Percentiles rank a stretch among this genome's conserved stretches.
phyloP scores from a whole-genome alignment of 2,113 vertebrate genomes.

The Daubentonia madagascariensis region DNA sequence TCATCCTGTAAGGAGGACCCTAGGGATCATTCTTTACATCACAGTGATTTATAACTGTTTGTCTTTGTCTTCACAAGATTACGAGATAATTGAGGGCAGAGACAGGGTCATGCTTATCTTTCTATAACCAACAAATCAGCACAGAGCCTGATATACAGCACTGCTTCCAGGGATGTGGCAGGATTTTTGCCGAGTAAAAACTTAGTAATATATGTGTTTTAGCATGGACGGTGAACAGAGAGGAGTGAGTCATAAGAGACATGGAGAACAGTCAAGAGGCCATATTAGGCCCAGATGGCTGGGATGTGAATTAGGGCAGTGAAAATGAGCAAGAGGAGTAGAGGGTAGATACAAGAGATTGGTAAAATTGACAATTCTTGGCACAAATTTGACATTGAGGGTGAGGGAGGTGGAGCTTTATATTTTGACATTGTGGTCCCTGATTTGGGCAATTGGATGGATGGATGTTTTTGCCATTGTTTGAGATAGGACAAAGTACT shows the following conservation, averaged over 20 bases:
- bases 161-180: background rate
- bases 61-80: background rate
- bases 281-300: background rate
- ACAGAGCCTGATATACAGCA: background rate
- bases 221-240: background rate
- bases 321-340: background rate
- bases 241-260: background rate
- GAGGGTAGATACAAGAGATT: background rate
- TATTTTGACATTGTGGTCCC: background rate
- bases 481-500: background rate
- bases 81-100: background rate
- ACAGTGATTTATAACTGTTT: background rate
- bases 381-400: background rate
- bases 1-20: background rate
- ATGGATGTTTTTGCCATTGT: background rate
- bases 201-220: background rate
- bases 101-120: background rate
- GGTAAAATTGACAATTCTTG: background rate
- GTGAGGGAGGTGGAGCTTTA: background rate
- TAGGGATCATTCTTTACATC: background rate
- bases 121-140: background rate
- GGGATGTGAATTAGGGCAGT: background rate
- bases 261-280: background rate
- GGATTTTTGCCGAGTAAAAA: background rate
- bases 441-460: background rate